Base-by-base conservation (phyloP, 2,797 vertebrate species). In the Microchirus variegatus region DNA sequence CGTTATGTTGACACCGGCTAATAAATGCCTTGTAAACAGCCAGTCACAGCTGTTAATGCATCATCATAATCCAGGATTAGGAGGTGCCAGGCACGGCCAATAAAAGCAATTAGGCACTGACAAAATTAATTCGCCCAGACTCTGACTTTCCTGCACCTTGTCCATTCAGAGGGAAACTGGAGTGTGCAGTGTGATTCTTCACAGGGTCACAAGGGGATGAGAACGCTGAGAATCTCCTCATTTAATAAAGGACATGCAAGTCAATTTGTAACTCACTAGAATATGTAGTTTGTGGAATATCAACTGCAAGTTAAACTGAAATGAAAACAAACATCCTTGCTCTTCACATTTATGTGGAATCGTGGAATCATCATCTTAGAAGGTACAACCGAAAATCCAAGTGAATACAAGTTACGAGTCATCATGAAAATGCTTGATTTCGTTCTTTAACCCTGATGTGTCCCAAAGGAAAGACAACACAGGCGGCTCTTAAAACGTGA, bases 41-140 rank as follows among this genome's bases (percentile, higher is more conserved):
- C 90, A 90, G 90, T 89, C 88, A 80, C 90, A 89, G 92, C 89
- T 91, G 89, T 90, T 93, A 93, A 93, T 93, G 91, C 87, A 93
- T 93, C 92, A 93, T 94, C 90, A 93, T 93, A 94, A 93, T 92
- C 91, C 91, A 83, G 89, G 91, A 94, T 94, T 94, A 94, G 89
- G 84, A 90, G 87, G 85, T 90, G 87, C 86, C 85, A 89, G 85
- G 86, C 90, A 90, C 83, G 87, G 89, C 90, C 91, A 93, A 93
- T 93, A 91, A 92, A 92, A 91, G 88, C 90, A 94, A 93, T 93
- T 93, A 93, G 75, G 75, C 84, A 67, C 75, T 90, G 92, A 92
- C 90, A 89, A 88, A 90, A 90, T 89, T 70, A 87, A 90, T 93
- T 91, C 76, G 53, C 75, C 70, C 51, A 60, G 86, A 82, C 82